phyloP scores from a whole-genome alignment of 2,113 vertebrate species.

The Carettochelys insculpta region DNA sequence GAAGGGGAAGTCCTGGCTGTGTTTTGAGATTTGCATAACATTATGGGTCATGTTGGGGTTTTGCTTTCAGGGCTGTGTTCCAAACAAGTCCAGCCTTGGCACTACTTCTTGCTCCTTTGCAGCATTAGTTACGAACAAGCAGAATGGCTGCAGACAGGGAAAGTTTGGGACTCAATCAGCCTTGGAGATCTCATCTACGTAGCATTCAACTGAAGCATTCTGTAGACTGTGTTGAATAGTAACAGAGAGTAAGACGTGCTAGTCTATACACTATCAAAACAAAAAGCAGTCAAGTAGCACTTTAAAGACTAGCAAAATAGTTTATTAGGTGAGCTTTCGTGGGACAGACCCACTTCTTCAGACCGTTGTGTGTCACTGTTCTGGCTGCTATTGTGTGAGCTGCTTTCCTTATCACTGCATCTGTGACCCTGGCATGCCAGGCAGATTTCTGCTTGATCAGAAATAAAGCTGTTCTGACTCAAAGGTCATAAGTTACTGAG shows the following conservation, averaged over 20 bases:
- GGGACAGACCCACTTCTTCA: too few relatives aligned
- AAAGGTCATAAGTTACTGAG: slow-evolving; percentile 58
- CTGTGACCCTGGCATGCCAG: slow-evolving; percentile 47
- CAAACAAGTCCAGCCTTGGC: not conserved
- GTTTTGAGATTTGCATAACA: not conserved
- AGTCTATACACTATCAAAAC: too few relatives aligned
- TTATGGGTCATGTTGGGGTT: not conserved
- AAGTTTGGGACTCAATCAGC: not conserved
- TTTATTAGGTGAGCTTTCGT: too few relatives aligned
- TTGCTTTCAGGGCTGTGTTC: not conserved
- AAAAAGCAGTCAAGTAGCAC: too few relatives aligned
- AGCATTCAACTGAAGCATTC: rapidly evolving
- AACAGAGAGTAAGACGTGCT: too few relatives aligned
- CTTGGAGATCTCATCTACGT: not conserved
- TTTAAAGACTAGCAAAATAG: too few relatives aligned
- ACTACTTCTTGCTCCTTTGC: not conserved
- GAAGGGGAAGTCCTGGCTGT: not conserved
- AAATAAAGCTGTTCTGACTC: slow-evolving; percentile 20
- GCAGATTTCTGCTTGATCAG: slow-evolving; percentile 11
- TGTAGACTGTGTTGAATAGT: too few relatives aligned
- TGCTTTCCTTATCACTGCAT: slow-evolving; percentile 45
- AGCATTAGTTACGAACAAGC: rapidly evolving
- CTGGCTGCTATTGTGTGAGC: not conserved
- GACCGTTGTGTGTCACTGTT: rapidly evolving
- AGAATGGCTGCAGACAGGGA: not conserved